Percentiles rank a stretch among this genome's conserved stretches.
These are phyloP conservation scores for Rhinophrynus dorsalis DNA, from an alignment of 2,797 vertebrate genomes.

Conservation along the genomic window DNA sequence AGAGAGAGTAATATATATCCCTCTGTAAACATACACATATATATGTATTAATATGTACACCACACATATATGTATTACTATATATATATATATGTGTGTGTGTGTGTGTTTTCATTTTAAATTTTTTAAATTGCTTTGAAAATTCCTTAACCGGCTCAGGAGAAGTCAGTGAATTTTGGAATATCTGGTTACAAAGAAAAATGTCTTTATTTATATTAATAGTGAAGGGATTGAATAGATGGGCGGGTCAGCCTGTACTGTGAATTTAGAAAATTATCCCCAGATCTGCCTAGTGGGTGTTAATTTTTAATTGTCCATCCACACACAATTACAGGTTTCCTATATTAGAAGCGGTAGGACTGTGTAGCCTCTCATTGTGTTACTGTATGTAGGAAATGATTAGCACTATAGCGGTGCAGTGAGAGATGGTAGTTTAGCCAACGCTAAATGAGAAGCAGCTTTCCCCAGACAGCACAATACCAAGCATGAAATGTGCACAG, in stretches of 20 bases:
- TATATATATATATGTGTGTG: too few species aligned
- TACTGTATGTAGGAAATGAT: conserved; percentile 33
- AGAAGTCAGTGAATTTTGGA: background rate
- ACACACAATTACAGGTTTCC: background rate
- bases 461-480: conserved; percentile 7
- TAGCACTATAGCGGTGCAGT: background rate
- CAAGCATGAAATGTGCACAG: conserved; percentile 40
- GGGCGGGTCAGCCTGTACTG: background rate
- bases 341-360: conserved; percentile 14
- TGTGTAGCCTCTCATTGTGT: conserved; percentile 22
- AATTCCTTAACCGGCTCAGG: background rate
- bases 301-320: background rate
- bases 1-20: too few species aligned
- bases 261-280: background rate
- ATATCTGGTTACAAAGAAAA: background rate
- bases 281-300: conserved; percentile 5
- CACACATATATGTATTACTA: too few species aligned
- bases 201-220: conserved; percentile 1
- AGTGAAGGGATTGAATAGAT: background rate
- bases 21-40: too few species aligned
- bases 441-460: conserved; percentile 38
- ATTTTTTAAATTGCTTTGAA: too few species aligned
- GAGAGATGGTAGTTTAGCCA: conserved; percentile 8
- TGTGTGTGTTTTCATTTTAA: too few species aligned
- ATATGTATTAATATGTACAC: too few species aligned